phyloP scores from a whole-genome alignment of 2,797 vertebrate genomes.

The Trematomus bernacchii region DNA sequence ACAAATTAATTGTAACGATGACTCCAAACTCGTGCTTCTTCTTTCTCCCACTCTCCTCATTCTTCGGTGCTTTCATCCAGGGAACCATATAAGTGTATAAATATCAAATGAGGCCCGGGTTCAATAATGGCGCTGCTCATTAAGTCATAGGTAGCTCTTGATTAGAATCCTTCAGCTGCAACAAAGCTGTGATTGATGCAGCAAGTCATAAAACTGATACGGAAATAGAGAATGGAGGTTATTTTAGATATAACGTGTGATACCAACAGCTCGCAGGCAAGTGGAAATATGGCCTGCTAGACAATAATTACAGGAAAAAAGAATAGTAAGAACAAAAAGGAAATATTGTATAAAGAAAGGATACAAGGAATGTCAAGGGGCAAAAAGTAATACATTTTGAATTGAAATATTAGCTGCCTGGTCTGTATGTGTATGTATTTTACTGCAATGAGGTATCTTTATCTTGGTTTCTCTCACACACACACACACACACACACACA shows the following conservation, averaged over 20 bases:
- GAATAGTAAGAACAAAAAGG: conserved; percentile 16
- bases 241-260: conserved; percentile 33
- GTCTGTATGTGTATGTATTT: conserved; percentile 7
- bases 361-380: conserved; percentile 25
- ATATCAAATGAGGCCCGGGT: conserved; percentile 55
- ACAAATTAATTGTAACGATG: conserved; percentile 59
- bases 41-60: neutral
- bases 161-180: conserved; percentile 49
- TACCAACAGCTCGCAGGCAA: neutral
- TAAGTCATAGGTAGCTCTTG: conserved; percentile 63
- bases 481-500: neutral
- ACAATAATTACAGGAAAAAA: conserved; percentile 18
- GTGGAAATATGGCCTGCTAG: conserved; percentile 11
- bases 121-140: conserved; percentile 58
- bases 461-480: neutral
- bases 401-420: conserved; percentile 37
- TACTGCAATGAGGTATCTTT: conserved; percentile 7
- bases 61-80: conserved; percentile 39
- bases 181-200: conserved; percentile 48
- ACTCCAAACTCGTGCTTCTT: conserved; percentile 11
- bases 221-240: conserved; percentile 19
- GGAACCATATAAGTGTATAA: conserved; percentile 43
- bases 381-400: neutral
- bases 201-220: conserved; percentile 24
- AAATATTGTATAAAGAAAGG: conserved; percentile 15